A percentile compares a stretch with the other conserved stretches of the same genome.
Conservation (phyloP, 2,888 invertebrate species). For the Laspeyria flexula region DNA sequence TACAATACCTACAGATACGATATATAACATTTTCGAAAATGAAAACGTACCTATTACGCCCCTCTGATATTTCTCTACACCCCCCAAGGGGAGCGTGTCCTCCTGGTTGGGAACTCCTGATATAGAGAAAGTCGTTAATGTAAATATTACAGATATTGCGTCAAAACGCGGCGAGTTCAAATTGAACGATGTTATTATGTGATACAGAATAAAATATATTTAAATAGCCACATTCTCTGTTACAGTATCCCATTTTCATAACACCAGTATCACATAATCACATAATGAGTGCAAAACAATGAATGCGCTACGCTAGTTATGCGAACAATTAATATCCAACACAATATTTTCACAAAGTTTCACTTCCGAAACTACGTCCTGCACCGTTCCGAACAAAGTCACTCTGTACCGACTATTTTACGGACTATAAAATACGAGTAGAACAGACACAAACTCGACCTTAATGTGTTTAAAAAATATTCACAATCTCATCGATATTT, state of each 20-base stretch:
- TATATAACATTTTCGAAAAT: no score
- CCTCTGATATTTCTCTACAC: no score
- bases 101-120: no score
- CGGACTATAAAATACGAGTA: constrained; percentile 65
- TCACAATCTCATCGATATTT: constrained; percentile 54
- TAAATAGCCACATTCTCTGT: constrained; percentile 45
- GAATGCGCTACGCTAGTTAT: constrained; percentile 56
- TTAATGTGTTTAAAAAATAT: constrained; percentile 58
- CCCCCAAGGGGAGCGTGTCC: no score
- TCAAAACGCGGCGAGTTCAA: constrained; percentile 43
- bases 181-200: constrained; percentile 49
- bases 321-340: constrained; percentile 71
- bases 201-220: constrained; percentile 50
- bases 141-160: constrained; percentile 51
- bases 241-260: constrained; percentile 40
- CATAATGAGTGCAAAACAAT: constrained; percentile 54
- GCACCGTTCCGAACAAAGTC: constrained; percentile 69
- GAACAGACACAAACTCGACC: constrained; percentile 53
- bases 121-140: constrained; percentile 40
- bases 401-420: constrained; percentile 70
- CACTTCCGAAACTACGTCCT: constrained; percentile 66
- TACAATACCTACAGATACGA: no score
- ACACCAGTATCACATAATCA: constrained; percentile 47
- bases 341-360: constrained; percentile 79
- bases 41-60: no score